A percentile compares a stretch with the other conserved stretches of the same genome.
phyloP scores from a whole-genome alignment of 2,113 vertebrate species.

The Rhinolophus ferrumequinum region DNA sequence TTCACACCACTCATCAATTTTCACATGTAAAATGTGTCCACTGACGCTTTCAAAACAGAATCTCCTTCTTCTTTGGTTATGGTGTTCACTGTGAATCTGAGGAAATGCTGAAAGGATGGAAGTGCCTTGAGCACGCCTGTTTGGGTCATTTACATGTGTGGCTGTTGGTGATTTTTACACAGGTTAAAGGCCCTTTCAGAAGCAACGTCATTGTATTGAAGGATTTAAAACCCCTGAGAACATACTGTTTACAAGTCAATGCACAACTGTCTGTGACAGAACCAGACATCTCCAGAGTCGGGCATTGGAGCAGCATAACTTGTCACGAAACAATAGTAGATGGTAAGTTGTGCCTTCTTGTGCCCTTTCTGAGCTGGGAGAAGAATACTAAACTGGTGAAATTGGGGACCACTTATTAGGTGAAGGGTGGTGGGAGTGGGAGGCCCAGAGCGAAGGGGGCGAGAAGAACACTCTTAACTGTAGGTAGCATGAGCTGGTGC shows the following conservation, averaged over 20 bases:
- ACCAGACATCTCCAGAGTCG: accelerated
- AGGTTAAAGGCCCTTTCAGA: background rate
- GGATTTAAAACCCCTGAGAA: slow-evolving; percentile 73
- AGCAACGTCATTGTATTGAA: background rate
- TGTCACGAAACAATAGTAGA: slow-evolving; percentile 75
- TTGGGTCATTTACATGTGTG: background rate
- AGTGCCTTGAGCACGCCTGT: accelerated
- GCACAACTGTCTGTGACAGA: accelerated
- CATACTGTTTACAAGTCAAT: slow-evolving; percentile 83
- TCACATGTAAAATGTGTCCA: background rate
- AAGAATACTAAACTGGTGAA: background rate
- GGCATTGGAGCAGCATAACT: slow-evolving; percentile 54
- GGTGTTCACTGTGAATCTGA: background rate
- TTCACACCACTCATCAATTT: accelerated
- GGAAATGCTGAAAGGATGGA: background rate
- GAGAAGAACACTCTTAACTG: background rate
- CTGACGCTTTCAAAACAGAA: background rate
- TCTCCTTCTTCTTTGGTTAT: background rate
- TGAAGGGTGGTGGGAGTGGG: background rate
- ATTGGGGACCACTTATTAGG: accelerated
- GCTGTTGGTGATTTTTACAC: background rate
- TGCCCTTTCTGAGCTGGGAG: background rate
- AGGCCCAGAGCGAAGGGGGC: too few species aligned
- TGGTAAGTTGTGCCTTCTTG: slow-evolving; percentile 67
- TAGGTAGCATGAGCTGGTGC: accelerated